Evolutionary conservation across 1,140 invertebrate species (phyloP).

Genomic region (Vollenhovia emeryi): DNA sequence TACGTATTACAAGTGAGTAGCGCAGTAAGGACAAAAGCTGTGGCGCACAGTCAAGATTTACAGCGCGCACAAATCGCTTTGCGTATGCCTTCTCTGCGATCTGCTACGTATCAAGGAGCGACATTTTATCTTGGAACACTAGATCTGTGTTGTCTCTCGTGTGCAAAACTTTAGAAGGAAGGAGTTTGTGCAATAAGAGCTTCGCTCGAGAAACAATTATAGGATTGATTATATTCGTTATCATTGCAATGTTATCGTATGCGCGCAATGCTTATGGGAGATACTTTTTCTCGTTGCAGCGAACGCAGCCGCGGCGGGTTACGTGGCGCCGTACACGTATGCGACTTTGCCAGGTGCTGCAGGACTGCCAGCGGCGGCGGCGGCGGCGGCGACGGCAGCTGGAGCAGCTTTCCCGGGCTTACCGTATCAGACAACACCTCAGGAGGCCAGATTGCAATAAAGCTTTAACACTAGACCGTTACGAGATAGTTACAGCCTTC

Average conservation of each 20-base stretch:
- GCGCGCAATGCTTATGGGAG: background rate
- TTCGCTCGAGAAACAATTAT: background rate
- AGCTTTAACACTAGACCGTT: constrained; percentile 1
- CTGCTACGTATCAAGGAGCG: background rate
- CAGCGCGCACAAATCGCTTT: constrained; percentile 36
- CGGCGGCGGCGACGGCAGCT: constrained; percentile 80
- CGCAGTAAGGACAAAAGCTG: background rate
- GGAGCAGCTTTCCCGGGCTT: constrained; percentile 87
- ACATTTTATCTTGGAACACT: background rate
- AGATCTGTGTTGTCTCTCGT: background rate
- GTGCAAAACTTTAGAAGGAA: background rate
- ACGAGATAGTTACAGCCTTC: background rate
- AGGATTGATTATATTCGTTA: background rate
- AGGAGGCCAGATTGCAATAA: constrained; percentile 87
- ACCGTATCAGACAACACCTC: constrained; percentile 87
- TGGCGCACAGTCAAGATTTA: background rate
- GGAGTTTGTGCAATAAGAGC: background rate
- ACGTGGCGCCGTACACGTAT: constrained; percentile 90
- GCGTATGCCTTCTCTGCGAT: constrained; percentile 8
- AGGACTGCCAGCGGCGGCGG: constrained; percentile 85
- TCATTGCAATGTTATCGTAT: no score
- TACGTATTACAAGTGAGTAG: background rate
- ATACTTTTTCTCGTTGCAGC: constrained; percentile 74
- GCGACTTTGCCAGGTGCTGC: constrained; percentile 87
- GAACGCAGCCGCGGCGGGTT: constrained; percentile 87